phyloP scores from a whole-genome alignment of 2,113 vertebrate genomes.

The Gymnogyps californianus region DNA sequence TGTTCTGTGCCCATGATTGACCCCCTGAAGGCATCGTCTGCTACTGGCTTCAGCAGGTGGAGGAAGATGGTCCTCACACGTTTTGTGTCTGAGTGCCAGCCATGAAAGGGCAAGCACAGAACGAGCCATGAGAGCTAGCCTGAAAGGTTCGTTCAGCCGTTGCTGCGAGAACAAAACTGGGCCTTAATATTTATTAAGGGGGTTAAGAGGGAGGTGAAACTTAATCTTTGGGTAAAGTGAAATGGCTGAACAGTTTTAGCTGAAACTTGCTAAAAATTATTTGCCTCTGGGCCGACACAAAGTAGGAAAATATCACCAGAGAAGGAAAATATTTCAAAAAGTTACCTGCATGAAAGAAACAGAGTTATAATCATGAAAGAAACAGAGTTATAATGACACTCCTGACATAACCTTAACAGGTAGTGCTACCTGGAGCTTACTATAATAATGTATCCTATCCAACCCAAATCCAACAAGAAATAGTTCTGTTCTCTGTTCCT shows the following conservation, averaged over 20 bases:
- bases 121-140: rapidly evolving
- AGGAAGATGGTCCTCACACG: rapidly evolving
- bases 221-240: background rate
- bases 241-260: background rate
- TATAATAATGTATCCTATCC: background rate
- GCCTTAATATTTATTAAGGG: background rate
- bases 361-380: background rate
- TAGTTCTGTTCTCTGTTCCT: background rate
- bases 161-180: background rate
- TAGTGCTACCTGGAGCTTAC: background rate
- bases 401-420: background rate
- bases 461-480: background rate
- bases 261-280: background rate
- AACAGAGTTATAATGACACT: background rate
- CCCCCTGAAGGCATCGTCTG: too few species aligned
- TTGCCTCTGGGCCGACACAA: background rate
- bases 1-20: background rate
- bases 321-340: background rate
- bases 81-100: background rate
- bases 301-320: background rate
- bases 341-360: background rate
- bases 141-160: background rate
- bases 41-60: background rate
- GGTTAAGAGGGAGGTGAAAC: background rate
- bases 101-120: background rate